Base-by-base conservation (phyloP, 2,888 invertebrate genomes). In the Neelides folsomi region DNA sequence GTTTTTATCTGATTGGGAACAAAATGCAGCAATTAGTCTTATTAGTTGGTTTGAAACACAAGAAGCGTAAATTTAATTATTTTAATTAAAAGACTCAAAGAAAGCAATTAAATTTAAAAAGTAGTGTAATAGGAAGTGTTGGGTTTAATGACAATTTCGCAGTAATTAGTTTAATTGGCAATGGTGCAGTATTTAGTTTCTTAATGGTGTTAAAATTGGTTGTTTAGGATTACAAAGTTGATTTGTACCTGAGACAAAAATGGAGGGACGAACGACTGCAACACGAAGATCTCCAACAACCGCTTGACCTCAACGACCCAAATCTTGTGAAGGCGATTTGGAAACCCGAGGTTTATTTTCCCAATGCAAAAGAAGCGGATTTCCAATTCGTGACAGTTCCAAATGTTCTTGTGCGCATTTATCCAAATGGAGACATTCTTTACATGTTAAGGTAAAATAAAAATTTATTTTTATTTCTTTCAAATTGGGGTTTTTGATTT, bases 331-430 rank as follows among this genome's bases (percentile, higher is more conserved):
- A 73, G 61, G 69, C 70, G 43, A 72, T 73, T 54, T 73, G 73
- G 73, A 73, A 73, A 57, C 72, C 72, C 1, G 72, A 73, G 62
- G 71, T 71, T 2, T 58, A 56, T 43, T 58, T 58, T 44, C 59
- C 62, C 1, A 74, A 73, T 62, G 73, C 73, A 18, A 73, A 73
- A 63, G 69, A 71, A 55, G 73, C 72, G 1, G 73, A 73, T 62
- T 73, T 73, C 59, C 74, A 74, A 63, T 72, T 70, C 54, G 74
- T 74, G 37, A 74, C 74, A 0, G 73, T 74, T 1, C 74, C 74
- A 13, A 74, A 74, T 57, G 72, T 73, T 12, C 66, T 74, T n/a
- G 71, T 74, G 13, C 65, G 73, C 38, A 73, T 74, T 51, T 68
- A 72, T 57, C 73, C 72, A 2, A 68, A 70, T 42, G 73, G 73